Evolutionary conservation across 1,140 invertebrate species (phyloP), one percentile per base, ranked within the genome.

Genomic region (Phocides pigmalion): DNA sequence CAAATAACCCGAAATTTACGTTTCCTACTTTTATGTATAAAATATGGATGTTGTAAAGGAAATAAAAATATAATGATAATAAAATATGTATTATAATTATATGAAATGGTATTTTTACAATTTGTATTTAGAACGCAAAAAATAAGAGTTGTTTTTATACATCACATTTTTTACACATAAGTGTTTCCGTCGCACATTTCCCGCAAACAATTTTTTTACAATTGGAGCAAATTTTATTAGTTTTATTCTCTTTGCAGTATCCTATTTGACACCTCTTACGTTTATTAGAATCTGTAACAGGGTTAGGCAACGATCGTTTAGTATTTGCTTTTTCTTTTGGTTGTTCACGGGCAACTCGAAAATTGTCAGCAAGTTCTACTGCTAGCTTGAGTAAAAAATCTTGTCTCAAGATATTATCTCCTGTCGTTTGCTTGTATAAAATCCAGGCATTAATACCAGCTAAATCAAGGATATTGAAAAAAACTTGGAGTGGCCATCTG

Each of bases 201-300:
- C 46, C 19, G 66, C 66, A 68, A 58, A 68, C 66, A 59, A 20
- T 19, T 68, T 68, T 68, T 68, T 64, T 64, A 68, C 64, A 63
- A 20, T 56, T 68, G 4, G 50, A 62, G 59, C 58, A 68, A 64
- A 64, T 54, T 65, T 58, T 54, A 17, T 64, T 56, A 22, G 41
- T 54, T 54, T 64, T 58, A 65, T 65, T 65, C 15, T 65, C 42
- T 65, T 65, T 54, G 12, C 62, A 59, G 63, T 65, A 58, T 65
- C 51, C 53, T 65, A 49, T 65, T 65, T 65, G 51, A 65, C 51
- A 65, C 35, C 63, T 59, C 63, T 65, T 65, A 49, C 53, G 50
- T 64, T 64, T 17, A 56, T 65, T 49, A 65, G 63, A 9, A 58
- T 65, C 53, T 65, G 50, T 58, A 64, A 6, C 28, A 65, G 53